A percentile compares a stretch with the other conserved stretches of the same genome.
phyloP scores from a whole-genome alignment of 2,888 invertebrate genomes.

The Malthinus seriepunctatus region DNA sequence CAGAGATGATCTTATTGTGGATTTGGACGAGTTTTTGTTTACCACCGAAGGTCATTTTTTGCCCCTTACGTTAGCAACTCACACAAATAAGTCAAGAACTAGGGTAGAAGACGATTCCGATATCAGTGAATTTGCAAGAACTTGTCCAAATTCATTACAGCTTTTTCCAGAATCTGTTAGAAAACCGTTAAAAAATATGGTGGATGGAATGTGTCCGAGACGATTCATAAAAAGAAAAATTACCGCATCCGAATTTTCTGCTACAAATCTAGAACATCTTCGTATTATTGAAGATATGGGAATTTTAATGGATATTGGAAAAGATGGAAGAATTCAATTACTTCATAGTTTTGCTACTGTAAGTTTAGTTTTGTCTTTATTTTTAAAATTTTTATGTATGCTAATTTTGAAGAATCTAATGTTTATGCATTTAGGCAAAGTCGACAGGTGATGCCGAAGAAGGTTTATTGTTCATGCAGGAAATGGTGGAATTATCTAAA shows the following conservation, averaged over 20 bases:
- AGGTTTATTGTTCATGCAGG: conserved; percentile 94
- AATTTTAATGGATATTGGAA: conserved; percentile 84
- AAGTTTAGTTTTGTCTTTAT: conserved; percentile 48
- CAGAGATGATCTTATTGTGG: conserved; percentile 77
- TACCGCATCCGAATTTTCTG: conserved; percentile 72
- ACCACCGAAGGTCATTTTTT: conserved; percentile 96
- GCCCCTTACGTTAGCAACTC: conserved; percentile 79
- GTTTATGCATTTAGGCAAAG: conserved; percentile 67
- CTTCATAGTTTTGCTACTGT: conserved; percentile 88
- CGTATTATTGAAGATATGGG: conserved; percentile 91
- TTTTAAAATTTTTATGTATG: not conserved
- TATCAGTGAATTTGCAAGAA: conserved; percentile 63
- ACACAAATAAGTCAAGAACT: conserved; percentile 59
- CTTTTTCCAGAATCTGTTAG: conserved; percentile 84
- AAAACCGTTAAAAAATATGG: conserved; percentile 81
- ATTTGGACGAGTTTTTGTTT: conserved; percentile 85
- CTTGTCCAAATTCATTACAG: conserved; percentile 85
- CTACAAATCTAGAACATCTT: conserved; percentile 83
- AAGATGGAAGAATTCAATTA: conserved; percentile 90
- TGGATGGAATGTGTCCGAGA: conserved; percentile 78
- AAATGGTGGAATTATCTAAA: conserved; percentile 91
- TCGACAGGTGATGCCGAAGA: conserved; percentile 86
- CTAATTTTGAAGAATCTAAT: conserved; percentile 8
- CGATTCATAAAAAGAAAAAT: conserved; percentile 64
- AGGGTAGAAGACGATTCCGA: conserved; percentile 60